These are phyloP conservation scores for Conger conger DNA, from an alignment of 2,113 vertebrate genomes.

Conservation along the genomic window DNA sequence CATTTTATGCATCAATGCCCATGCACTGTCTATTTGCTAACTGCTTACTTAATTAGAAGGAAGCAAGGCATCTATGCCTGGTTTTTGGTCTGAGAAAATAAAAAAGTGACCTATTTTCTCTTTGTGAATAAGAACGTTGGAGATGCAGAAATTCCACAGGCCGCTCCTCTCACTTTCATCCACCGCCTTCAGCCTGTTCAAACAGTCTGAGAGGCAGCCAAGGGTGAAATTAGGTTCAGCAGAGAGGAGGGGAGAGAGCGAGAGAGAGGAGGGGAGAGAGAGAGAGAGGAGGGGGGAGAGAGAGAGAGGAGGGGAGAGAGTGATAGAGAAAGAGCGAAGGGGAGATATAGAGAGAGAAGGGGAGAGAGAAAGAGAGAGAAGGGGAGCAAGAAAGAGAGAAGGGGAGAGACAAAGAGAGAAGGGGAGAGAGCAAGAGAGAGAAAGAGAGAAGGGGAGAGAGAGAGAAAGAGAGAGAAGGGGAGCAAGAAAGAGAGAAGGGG, in stretches of 20 bases:
- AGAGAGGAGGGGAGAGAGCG: conserved; percentile 53
- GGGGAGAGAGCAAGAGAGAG: too few relatives aligned
- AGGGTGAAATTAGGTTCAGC: conserved; percentile 79
- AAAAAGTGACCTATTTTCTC: neutral
- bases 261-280: conserved; percentile 26
- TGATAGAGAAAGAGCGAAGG: too few relatives aligned
- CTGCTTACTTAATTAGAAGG: neutral
- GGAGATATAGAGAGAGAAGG: too few relatives aligned
- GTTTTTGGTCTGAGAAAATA: neutral
- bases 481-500: too few relatives aligned
- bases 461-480: too few relatives aligned
- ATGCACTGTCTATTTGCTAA: neutral
- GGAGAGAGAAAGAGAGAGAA: too few relatives aligned
- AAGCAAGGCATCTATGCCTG: too few relatives aligned
- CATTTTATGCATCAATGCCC: neutral
- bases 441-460: too few relatives aligned
- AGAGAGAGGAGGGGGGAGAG: neutral
- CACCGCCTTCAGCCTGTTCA: conserved; percentile 72
- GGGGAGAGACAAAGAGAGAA: too few relatives aligned
- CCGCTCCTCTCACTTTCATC: conserved; percentile 70
- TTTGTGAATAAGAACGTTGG: conserved; percentile 50
- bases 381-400: too few relatives aligned
- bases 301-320: too few relatives aligned
- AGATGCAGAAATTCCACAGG: conserved; percentile 67
- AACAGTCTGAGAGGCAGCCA: conserved; percentile 69